Base-by-base conservation (phyloP, 2,888 invertebrate genomes). In the Leptinotarsa tumamoca region DNA sequence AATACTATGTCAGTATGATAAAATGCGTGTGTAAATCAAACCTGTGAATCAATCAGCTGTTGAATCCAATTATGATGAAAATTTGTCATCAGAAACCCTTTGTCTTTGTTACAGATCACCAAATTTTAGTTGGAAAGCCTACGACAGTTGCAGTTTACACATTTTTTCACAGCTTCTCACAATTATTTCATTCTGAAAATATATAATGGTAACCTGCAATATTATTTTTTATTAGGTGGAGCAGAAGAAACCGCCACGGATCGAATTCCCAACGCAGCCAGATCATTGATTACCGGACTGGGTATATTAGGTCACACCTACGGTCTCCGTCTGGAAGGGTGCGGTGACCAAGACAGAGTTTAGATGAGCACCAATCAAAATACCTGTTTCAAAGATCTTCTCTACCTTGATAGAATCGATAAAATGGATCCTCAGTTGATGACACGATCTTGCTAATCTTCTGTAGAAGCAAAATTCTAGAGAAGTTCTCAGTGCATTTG, bases 281-380 rank as follows among this genome's bases (percentile, higher is more conserved):
- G 88, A 91, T 93, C 71, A 92, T 94, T 86, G 95, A 95, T 89
- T 95, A 94, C 89, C 92, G 95, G 84, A 95, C 95, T 67, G 95
- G 95, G 79, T 96, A 96, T 90, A 96, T 97, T 88, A 93, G 96
- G 84, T 97, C 96, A 82, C 95, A 97, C 89, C 92, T 97, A 85
- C 93, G 97, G 83, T 97, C 97, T 85, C 96, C 96, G 69, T 96
- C 96, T 81, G 97, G 97, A 87, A 93, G 96, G 89, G 97, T 97
- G 89, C 93, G 97, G 93, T 97, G 95, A 96, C 94, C 93, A 73
- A 78, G 74, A 21, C 58, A 58, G 21, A 58, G 58, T 58, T 14
- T 58, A 23, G 14, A 58, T 17, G 58, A 14, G 21, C 23, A 58
- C 13, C 58, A 58, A 58, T 23, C 58, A 27, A 58, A 58, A 58